These are phyloP conservation scores for Hedya salicella DNA, from an alignment of 2,888 invertebrate genomes.

Conservation along the genomic window DNA sequence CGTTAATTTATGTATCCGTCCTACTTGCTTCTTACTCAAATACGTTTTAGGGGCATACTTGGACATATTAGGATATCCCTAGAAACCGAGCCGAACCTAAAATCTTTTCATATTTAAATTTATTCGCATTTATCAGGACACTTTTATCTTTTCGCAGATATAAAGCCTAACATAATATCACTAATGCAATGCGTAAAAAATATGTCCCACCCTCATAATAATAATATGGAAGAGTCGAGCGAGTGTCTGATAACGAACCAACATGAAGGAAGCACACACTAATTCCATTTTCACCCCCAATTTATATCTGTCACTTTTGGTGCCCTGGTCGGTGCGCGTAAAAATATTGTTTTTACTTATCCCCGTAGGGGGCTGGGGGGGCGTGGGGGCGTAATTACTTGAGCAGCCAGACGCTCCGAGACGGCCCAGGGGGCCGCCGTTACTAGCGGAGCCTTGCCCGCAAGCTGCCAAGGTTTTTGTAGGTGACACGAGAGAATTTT, in stretches of 20 bases:
- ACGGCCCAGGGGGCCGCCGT: conserved; percentile 70
- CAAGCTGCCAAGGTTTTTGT: conserved; percentile 67
- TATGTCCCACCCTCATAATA: conserved; percentile 47
- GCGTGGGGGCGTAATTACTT: conserved; percentile 78
- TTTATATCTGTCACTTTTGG: conserved; percentile 82
- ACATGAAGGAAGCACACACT: conserved; percentile 67
- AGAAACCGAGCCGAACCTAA: too few species aligned
- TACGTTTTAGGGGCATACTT: too few species aligned
- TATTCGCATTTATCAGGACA: background rate
- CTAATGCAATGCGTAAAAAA: conserved; percentile 38
- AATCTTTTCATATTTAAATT: too few species aligned
- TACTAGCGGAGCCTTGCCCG: conserved; percentile 66
- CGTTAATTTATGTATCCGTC: too few species aligned
- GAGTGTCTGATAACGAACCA: conserved; percentile 52
- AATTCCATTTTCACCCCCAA: conserved; percentile 79
- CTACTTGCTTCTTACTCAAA: too few species aligned
- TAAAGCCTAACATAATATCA: conserved; percentile 28
- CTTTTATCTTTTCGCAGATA: conserved; percentile 14
- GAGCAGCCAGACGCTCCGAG: conserved; percentile 73
- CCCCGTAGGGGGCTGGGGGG: conserved; percentile 60
- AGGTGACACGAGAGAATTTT: conserved; percentile 67
- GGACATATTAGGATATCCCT: too few species aligned
- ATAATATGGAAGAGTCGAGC: conserved; percentile 56
- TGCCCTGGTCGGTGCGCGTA: conserved; percentile 75
- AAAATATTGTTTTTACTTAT: conserved; percentile 85